These are phyloP conservation scores for Ophthalmolycus amberensis DNA, from an alignment of 2,113 vertebrate species.

Conservation along the genomic window DNA sequence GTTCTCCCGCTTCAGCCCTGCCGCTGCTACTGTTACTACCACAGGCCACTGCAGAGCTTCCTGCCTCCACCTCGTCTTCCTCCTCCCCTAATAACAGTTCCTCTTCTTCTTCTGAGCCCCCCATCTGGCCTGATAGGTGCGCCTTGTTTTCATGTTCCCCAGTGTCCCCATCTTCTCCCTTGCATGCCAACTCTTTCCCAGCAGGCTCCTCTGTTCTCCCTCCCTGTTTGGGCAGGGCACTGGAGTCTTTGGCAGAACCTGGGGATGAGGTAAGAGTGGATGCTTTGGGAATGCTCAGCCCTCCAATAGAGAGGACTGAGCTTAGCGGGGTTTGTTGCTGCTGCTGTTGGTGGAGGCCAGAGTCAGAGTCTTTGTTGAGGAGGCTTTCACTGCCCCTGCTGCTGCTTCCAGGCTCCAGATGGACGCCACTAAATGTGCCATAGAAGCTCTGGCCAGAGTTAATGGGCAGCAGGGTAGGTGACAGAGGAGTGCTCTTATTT, in stretches of 20 bases:
- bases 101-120: conserved; percentile 90
- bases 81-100: conserved; percentile 92
- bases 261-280: conserved; percentile 92
- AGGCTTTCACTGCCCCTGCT: conserved; percentile 75
- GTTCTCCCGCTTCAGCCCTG: conserved; percentile 90
- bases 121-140: conserved; percentile 79
- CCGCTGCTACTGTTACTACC: conserved; percentile 85
- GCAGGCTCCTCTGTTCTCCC: conserved; percentile 84
- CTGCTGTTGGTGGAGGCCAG: conserved; percentile 81
- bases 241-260: conserved; percentile 94
- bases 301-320: conserved; percentile 91
- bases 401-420: conserved; percentile 90
- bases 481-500: conserved; percentile 94
- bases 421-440: conserved; percentile 98
- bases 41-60: conserved; percentile 85
- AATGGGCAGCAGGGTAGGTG: conserved; percentile 92
- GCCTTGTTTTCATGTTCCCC: conserved; percentile 80
- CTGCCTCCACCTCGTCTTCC: conserved; percentile 89
- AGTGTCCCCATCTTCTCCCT: conserved; percentile 83
- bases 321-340: conserved; percentile 80
- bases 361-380: conserved; percentile 84
- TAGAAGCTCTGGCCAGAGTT: conserved; percentile 98
- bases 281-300: conserved; percentile 89
- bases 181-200: conserved; percentile 85
- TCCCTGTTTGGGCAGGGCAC: conserved; percentile 81